Evolutionary conservation across 2,888 invertebrate species (phyloP).

Genomic region (Neocrepidodera transversa): DNA sequence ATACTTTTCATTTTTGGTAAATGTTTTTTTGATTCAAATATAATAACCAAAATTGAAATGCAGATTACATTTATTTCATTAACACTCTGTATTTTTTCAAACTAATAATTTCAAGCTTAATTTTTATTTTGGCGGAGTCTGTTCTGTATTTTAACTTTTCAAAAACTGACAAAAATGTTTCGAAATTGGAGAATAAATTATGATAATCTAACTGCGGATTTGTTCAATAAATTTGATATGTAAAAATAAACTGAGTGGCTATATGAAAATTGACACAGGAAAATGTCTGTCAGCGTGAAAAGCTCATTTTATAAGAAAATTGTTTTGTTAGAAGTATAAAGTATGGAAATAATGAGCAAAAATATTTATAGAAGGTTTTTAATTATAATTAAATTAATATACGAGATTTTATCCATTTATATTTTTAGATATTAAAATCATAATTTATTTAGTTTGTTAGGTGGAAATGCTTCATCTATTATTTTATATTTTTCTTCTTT

Average conservation of each 20-base stretch:
- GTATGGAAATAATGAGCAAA: neutral
- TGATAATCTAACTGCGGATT: constrained; percentile 2
- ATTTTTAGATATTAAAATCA: no score
- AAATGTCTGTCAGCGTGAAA: neutral
- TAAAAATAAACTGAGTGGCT: constrained; percentile 4
- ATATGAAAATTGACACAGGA: neutral
- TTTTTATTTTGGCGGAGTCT: neutral
- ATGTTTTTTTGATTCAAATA: no score
- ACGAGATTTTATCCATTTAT: no score
- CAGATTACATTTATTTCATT: no score
- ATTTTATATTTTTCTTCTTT: no score
- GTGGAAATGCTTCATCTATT: no score
- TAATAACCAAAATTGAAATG: no score
- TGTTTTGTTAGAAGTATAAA: constrained; percentile 6
- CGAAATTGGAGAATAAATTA: constrained; percentile 7
- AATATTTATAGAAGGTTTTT: neutral
- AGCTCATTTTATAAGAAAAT: constrained; percentile 4
- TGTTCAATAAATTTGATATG: constrained; percentile 3
- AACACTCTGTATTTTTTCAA: no score
- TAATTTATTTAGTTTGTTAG: no score
- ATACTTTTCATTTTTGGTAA: no score
- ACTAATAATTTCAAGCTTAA: no score
- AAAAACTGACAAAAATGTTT: neutral
- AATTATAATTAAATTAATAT: no score
- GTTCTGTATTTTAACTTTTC: neutral